Evolutionary conservation across 1,140 invertebrate species (phyloP).

Genomic region (Sycophaga agraensis): DNA sequence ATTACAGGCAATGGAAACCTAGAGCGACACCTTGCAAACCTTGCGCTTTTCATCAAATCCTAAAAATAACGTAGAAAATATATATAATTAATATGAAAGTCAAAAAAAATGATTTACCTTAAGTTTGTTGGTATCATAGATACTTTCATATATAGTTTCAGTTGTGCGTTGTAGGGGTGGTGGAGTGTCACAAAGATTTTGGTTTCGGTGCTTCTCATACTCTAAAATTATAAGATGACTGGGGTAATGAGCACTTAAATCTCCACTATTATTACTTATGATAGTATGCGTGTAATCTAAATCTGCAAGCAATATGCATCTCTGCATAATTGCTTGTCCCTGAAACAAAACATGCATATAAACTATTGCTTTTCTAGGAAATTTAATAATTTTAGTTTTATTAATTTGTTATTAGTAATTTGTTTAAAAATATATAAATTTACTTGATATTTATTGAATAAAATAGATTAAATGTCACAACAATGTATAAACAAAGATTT

Average conservation of each 20-base stretch:
- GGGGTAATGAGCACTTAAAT: constrained; percentile 76
- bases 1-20: constrained; percentile 81
- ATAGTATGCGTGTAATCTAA: constrained; percentile 66
- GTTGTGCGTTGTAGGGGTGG: constrained; percentile 51
- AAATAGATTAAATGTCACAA: too few species aligned
- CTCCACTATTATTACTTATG: constrained; percentile 69
- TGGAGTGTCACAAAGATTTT: constrained; percentile 41
- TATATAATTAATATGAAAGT: background rate
- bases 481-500: too few species aligned
- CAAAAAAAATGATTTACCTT: constrained; percentile 34
- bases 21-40: constrained; percentile 69
- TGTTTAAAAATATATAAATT: background rate
- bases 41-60: constrained; percentile 66
- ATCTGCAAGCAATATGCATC: constrained; percentile 65
- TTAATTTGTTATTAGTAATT: background rate
- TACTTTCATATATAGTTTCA: constrained; percentile 65
- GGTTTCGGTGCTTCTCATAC: constrained; percentile 60
- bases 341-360: constrained; percentile 46
- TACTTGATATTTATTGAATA: too few species aligned
- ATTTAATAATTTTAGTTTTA: too few species aligned
- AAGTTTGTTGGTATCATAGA: constrained; percentile 63
- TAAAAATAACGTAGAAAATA: background rate
- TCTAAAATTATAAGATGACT: constrained; percentile 72
- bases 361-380: too few species aligned
- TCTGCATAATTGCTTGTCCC: constrained; percentile 65